Percentiles rank a stretch among this genome's conserved stretches.
Conservation (phyloP, 2,113 vertebrate genomes). For the Raja brachyura region DNA sequence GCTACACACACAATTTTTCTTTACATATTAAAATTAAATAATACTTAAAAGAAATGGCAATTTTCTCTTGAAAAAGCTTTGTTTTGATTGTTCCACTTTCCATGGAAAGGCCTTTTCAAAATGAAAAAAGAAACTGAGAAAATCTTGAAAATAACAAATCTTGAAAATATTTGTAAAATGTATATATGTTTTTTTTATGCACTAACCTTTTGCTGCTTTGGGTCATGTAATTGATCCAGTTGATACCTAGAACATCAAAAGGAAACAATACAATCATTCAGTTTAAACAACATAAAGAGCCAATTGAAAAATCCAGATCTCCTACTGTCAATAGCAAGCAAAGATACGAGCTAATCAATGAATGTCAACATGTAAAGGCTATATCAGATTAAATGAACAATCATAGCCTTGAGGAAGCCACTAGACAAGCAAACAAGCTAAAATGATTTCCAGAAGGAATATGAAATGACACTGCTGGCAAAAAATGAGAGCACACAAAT, state of each 20-base stretch:
- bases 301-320: background rate
- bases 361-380: background rate
- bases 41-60: background rate
- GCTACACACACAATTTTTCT: no score
- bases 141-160: background rate
- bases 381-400: background rate
- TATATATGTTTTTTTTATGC: background rate
- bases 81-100: background rate
- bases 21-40: background rate
- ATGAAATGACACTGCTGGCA: no score
- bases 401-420: no score
- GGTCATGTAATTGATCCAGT: background rate
- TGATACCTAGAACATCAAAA: background rate
- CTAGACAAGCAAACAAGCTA: no score
- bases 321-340: background rate
- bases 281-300: no score
- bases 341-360: background rate
- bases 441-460: no score
- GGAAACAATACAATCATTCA: background rate
- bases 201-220: constrained; percentile 26
- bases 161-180: background rate
- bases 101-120: background rate
- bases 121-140: background rate
- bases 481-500: no score
- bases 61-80: background rate